Conservation (phyloP, 2,797 vertebrate genomes). For the Buceros bicornis region DNA sequence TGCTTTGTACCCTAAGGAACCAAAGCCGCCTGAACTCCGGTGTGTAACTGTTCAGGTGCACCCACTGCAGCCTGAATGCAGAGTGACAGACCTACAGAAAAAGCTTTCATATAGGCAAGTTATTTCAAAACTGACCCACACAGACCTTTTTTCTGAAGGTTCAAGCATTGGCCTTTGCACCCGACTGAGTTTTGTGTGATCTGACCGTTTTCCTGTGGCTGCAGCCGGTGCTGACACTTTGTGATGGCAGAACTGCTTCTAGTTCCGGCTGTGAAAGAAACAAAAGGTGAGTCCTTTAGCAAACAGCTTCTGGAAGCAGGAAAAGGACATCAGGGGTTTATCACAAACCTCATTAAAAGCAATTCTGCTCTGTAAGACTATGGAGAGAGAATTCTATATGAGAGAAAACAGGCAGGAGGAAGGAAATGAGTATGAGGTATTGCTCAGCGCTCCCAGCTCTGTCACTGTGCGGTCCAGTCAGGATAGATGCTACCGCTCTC, state of each 20-base stretch:
- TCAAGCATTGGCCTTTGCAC: not conserved
- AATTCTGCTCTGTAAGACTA: slow-evolving; percentile 1
- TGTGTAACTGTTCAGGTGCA: not conserved
- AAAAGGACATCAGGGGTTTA: slow-evolving; percentile 56
- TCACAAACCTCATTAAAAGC: slow-evolving; percentile 54
- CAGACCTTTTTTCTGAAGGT: not conserved
- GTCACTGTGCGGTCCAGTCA: slow-evolving; percentile 42
- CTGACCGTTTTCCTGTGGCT: not conserved
- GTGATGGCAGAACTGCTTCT: not conserved
- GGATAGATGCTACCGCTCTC: slow-evolving; percentile 30
- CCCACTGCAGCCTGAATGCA: not conserved
- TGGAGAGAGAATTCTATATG: not conserved
- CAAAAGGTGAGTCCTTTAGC: slow-evolving; percentile 17
- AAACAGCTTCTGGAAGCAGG: slow-evolving; percentile 33
- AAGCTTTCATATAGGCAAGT: not conserved
- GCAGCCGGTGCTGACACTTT: not conserved
- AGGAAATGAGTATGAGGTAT: not conserved
- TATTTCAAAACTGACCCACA: not conserved
- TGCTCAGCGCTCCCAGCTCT: not conserved
- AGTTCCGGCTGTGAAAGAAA: not conserved
- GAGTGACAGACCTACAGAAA: not conserved
- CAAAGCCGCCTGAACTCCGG: not conserved
- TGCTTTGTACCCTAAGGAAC: not conserved
- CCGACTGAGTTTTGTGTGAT: not conserved
- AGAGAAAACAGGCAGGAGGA: slow-evolving; percentile 28